Evolutionary conservation across 2,113 vertebrate species (phyloP).

Genomic region (Ptilorrhoa leucosticta): DNA sequence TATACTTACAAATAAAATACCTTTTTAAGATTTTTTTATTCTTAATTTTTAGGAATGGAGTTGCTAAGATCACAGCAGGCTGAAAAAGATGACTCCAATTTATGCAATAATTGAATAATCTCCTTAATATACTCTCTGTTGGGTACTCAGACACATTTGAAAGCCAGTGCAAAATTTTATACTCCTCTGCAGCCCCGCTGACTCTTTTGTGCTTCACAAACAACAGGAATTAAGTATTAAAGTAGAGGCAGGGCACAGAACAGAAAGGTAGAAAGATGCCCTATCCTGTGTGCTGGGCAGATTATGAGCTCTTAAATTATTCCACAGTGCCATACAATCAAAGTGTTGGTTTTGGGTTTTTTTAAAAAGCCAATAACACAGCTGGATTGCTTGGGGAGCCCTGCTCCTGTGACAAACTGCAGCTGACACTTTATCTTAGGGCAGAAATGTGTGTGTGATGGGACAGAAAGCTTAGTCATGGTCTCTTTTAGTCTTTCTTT

Average conservation of each 20-base stretch:
- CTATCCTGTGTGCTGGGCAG: not conserved
- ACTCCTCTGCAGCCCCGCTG: fast-evolving
- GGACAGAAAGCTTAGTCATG: not conserved
- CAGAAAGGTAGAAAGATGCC: not conserved
- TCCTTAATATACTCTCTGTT: not conserved
- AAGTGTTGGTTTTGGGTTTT: not conserved
- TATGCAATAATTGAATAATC: slow-evolving; percentile 29
- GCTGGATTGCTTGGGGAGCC: not conserved
- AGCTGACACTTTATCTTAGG: not conserved
- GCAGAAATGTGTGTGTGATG: not conserved
- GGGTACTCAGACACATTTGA: not conserved
- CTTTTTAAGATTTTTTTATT: not conserved
- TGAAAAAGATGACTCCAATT: not conserved
- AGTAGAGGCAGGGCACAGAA: not conserved
- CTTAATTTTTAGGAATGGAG: not conserved
- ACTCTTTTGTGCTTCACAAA: not conserved
- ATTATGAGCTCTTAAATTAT: not conserved
- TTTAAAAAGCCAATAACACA: not conserved
- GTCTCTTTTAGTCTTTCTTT: not conserved
- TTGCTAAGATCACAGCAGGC: not conserved
- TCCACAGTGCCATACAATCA: not conserved
- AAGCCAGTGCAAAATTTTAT: not conserved
- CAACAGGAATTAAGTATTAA: not conserved
- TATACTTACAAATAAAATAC: not conserved
- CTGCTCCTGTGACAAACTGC: not conserved